phyloP scores from a whole-genome alignment of 2,113 vertebrate genomes.

The Cynoglossus semilaevis region DNA sequence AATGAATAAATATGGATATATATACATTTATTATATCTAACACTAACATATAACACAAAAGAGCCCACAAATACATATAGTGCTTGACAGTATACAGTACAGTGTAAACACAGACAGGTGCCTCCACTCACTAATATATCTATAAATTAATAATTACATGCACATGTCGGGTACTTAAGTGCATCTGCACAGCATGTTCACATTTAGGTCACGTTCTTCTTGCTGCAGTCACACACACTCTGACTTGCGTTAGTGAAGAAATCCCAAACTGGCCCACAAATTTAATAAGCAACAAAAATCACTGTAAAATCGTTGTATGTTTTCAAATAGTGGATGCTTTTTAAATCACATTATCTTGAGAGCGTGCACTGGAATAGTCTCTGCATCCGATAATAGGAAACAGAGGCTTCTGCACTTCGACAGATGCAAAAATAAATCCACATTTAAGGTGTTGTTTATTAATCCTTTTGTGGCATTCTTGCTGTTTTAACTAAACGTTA shows the following conservation, averaged over 20 bases:
- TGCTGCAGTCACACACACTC: slow-evolving; percentile 16
- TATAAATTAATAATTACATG: slow-evolving; percentile 34
- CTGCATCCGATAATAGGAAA: slow-evolving; percentile 31
- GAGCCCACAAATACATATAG: too few relatives aligned
- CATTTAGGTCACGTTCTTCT: slow-evolving; percentile 4
- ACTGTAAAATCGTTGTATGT: background rate
- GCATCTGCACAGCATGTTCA: slow-evolving; percentile 7
- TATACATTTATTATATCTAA: too few relatives aligned
- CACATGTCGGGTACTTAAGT: slow-evolving; percentile 30
- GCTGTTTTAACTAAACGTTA: slow-evolving; percentile 16
- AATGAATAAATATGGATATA: too few relatives aligned
- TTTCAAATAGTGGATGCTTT: slow-evolving; percentile 28
- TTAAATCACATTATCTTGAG: slow-evolving; percentile 48
- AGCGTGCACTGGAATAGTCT: slow-evolving; percentile 27
- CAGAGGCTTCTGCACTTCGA: slow-evolving; percentile 13
- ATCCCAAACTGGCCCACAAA: slow-evolving; percentile 18
- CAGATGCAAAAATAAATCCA: slow-evolving; percentile 21
- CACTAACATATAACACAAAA: too few relatives aligned
- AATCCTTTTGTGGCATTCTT: background rate
- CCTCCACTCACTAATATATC: background rate
- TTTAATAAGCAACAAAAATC: slow-evolving; percentile 17
- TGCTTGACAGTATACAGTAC: too few relatives aligned
- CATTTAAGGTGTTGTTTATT: slow-evolving; percentile 33
- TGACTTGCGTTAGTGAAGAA: slow-evolving; percentile 8
- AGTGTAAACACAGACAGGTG: background rate